Base-by-base conservation (phyloP, 1,140 invertebrate genomes). In the Brachionus manjavacas region DNA sequence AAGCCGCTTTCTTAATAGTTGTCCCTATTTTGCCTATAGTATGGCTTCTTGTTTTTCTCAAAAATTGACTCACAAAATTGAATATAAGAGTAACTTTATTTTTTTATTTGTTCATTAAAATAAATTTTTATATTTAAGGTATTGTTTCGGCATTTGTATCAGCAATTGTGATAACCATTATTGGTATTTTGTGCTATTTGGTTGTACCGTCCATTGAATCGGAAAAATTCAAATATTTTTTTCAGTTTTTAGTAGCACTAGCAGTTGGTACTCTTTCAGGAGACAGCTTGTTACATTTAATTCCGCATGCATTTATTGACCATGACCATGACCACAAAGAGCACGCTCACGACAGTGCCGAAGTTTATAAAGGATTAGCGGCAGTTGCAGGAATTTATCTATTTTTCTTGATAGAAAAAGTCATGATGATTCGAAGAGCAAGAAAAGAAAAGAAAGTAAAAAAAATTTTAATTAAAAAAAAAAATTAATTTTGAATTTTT, bases 391-490 rank as follows among this genome's bases (percentile, higher is more conserved):
- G 87, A 83, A 85, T 88, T 23, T 89, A 89, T 81, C 80, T 60
- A 4, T 86, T 89, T 12, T 89, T 87, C 84, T 81, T 88, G 12
- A 85, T 89, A 66, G 88, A 89, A 85, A 68, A 86, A 16, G 31
- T 87, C 1, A 86, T 88, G 80, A 60, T 43, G 41, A 76, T 76
- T 23, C 41, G 72, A 49, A 31, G 72, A 49, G 41, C 72, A 6
- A 76, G 43, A 76, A 76, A 76, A 49, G 72, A 76, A 76, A 76
- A 76, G 28, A 52, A 49, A 28, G 72, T 76, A 49, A 49, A 25
- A 23, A 28, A 46, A 25, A 23, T 46, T 46, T 76, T 16, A 8
- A 9, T 16, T 4, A 11, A 3, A 12, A 46, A 46, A 46, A 35
- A 35, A 35, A 35, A 0, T 35, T 35, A 3, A 35, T 35, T 35